Percentiles rank a stretch among this genome's conserved stretches.
These are phyloP conservation scores for Canis aureus DNA, from an alignment of 2,113 vertebrate genomes.

Conservation along the genomic window DNA sequence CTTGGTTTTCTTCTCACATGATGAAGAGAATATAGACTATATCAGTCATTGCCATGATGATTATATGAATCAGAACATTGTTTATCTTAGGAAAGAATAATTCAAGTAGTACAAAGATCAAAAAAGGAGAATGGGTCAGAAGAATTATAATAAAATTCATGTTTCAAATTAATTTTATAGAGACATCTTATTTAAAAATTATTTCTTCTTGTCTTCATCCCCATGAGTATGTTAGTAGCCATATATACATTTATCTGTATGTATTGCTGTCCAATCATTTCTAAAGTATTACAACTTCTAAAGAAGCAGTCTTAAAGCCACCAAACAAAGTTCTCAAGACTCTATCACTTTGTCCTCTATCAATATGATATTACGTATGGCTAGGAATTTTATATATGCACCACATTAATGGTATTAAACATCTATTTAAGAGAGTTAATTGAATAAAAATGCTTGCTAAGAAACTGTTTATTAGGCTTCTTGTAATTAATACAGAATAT, in stretches of 20 bases:
- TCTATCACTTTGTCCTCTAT: neutral
- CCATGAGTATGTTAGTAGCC: neutral
- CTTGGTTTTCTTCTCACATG: neutral
- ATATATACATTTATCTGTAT: neutral
- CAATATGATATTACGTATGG: neutral
- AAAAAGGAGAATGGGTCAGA: neutral
- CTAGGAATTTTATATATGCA: slow-evolving; percentile 17
- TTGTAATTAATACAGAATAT: slow-evolving; percentile 8
- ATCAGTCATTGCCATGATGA: neutral
- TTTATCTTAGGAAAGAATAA: neutral
- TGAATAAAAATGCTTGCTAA: slow-evolving; percentile 28
- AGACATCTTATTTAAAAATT: neutral
- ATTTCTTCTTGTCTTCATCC: no score
- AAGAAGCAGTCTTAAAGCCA: neutral
- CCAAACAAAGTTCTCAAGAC: neutral
- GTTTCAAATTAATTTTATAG: neutral
- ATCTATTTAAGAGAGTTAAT: slow-evolving; percentile 13
- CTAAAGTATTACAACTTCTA: neutral
- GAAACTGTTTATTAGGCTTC: slow-evolving; percentile 2
- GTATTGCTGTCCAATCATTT: neutral
- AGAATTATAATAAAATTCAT: neutral
- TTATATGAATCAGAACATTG: neutral
- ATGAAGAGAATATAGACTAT: neutral
- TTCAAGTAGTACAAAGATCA: neutral
- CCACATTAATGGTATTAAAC: neutral